These are phyloP conservation scores for Marronus borbonicus DNA, from an alignment of 2,888 invertebrate species.

Conservation along the genomic window DNA sequence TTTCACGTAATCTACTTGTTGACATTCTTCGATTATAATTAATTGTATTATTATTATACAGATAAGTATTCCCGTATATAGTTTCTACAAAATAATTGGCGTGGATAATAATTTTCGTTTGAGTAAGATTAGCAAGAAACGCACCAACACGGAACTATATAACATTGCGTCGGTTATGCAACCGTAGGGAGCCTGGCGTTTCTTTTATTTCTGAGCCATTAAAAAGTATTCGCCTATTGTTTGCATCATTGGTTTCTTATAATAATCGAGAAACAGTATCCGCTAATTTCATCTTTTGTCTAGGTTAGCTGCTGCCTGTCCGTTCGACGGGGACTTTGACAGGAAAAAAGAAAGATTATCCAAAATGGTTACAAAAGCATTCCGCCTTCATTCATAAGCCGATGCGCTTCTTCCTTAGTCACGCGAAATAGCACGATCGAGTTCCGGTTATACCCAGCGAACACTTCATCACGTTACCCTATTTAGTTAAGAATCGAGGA, in stretches of 20 bases:
- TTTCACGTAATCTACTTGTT: too few relatives aligned
- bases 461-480: constrained; percentile 11
- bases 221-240: constrained; percentile 34
- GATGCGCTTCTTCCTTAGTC: background rate
- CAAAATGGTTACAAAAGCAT: constrained; percentile 30
- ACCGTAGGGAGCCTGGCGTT: background rate
- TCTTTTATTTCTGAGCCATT: constrained; percentile 31
- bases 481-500: background rate
- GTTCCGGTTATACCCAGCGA: background rate
- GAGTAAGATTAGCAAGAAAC: too few relatives aligned
- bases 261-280: constrained; percentile 38
- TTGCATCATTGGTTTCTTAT: constrained; percentile 9
- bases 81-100: too few relatives aligned
- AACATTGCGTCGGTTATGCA: background rate
- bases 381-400: constrained; percentile 13
- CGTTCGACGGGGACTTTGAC: background rate
- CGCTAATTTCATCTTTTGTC: constrained; percentile 40
- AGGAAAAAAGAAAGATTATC: constrained; percentile 19
- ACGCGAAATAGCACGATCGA: constrained; percentile 1
- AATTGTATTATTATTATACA: too few relatives aligned
- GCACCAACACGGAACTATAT: background rate
- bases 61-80: too few relatives aligned
- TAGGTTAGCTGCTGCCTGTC: background rate
- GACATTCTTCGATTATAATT: too few relatives aligned
- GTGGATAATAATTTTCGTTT: too few relatives aligned